phyloP scores from a whole-genome alignment of 1,140 invertebrate genomes.

The Rhagoletis pomonella region DNA sequence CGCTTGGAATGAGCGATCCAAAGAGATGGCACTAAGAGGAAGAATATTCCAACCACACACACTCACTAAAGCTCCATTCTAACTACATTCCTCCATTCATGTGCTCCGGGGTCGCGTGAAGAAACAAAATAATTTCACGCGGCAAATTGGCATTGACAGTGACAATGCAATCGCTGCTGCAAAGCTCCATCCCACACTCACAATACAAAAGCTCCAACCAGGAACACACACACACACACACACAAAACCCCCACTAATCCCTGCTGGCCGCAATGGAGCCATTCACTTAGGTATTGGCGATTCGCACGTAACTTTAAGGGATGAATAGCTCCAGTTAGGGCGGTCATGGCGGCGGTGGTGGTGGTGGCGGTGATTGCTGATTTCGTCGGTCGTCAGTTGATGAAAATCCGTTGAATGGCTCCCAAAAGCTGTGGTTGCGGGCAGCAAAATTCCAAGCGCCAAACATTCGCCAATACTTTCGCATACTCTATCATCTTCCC shows the following conservation, averaged over 20 bases:
- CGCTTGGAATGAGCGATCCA: neutral
- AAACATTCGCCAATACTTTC: neutral
- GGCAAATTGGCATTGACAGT: conserved; percentile 27
- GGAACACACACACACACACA: neutral
- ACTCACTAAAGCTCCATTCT: neutral
- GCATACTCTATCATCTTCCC: no score
- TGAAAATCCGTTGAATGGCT: conserved; percentile 45
- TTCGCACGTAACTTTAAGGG: neutral
- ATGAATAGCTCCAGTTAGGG: neutral
- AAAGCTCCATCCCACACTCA: neutral
- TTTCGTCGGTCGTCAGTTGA: conserved; percentile 18
- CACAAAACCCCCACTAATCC: neutral
- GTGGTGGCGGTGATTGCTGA: neutral
- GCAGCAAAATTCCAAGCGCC: neutral
- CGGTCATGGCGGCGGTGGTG: no score
- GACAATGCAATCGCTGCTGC: conserved; percentile 4
- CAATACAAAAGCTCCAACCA: neutral
- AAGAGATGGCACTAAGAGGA: no score
- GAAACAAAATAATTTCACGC: conserved; percentile 23
- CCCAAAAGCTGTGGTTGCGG: neutral
- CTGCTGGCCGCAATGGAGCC: neutral
- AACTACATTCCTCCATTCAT: neutral
- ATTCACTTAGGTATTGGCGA: conserved; percentile 16
- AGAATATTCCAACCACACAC: no score
- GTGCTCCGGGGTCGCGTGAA: neutral